A percentile compares a stretch with the other conserved stretches of the same genome.
These are phyloP conservation scores for Vultur gryphus DNA, from an alignment of 2,797 vertebrate genomes.

Conservation along the genomic window DNA sequence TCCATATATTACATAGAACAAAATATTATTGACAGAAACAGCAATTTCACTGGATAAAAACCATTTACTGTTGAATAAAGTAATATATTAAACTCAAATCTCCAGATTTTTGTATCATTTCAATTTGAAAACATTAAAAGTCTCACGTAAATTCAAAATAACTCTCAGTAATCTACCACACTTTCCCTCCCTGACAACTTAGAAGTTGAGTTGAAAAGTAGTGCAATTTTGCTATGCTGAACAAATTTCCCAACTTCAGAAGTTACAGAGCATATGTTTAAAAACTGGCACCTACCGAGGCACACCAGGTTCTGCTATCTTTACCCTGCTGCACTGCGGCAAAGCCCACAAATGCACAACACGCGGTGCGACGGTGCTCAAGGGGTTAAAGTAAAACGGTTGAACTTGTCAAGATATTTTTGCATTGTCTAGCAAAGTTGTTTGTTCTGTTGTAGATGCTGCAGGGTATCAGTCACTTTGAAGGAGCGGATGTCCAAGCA, in stretches of 20 bases:
- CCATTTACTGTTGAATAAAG: neutral
- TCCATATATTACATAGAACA: neutral
- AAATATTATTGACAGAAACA: neutral
- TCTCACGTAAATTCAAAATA: slow-evolving; percentile 41
- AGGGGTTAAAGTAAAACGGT: slow-evolving; percentile 28
- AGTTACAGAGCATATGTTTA: neutral
- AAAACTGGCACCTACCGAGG: neutral
- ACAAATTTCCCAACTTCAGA: neutral
- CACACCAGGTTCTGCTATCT: neutral
- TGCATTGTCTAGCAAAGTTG: neutral
- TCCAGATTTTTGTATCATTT: neutral
- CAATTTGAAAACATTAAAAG: slow-evolving; percentile 14
- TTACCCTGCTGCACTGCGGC: neutral
- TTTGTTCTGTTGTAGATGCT: slow-evolving; percentile 50
- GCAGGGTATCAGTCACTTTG: slow-evolving; percentile 44
- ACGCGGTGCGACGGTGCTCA: neutral
- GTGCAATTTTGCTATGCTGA: neutral
- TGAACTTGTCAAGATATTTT: slow-evolving; percentile 58
- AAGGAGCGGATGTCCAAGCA: slow-evolving; percentile 48
- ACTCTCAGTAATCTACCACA: neutral
- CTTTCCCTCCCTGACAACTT: neutral
- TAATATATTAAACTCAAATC: neutral
- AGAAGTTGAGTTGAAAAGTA: neutral
- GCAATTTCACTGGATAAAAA: neutral
- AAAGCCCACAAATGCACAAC: neutral